Evolutionary conservation across 2,113 vertebrate species (phyloP).

Genomic region (Apistogramma diplotaenia): DNA sequence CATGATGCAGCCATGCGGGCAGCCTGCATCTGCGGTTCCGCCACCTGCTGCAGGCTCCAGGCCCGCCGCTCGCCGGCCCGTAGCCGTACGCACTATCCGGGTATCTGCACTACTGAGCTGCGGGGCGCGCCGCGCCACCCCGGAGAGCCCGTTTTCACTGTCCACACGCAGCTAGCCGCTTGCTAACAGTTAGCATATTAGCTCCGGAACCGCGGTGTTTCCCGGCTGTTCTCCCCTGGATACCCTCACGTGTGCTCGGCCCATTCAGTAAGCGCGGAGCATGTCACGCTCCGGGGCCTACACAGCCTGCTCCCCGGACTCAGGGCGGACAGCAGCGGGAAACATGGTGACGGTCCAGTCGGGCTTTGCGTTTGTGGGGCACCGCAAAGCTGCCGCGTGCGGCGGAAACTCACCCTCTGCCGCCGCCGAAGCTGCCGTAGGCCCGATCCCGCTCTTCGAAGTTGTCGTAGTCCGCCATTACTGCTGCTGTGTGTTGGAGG

Average conservation of each 20-base stretch:
- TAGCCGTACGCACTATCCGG: rapidly evolving
- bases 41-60: slow-evolving; percentile 4
- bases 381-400: background rate
- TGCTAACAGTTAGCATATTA: slow-evolving; percentile 29
- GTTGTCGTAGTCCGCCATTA: slow-evolving; percentile 95
- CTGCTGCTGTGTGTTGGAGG: slow-evolving; percentile 85
- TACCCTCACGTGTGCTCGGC: slow-evolving; percentile 22
- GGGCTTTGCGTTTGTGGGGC: background rate
- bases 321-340: background rate
- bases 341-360: background rate
- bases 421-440: slow-evolving; percentile 93
- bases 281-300: background rate
- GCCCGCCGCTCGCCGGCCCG: background rate
- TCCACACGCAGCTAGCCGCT: background rate
- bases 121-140: background rate
- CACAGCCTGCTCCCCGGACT: background rate
- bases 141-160: background rate
- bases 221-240: slow-evolving; percentile 1
- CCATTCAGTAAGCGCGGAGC: background rate
- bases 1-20: slow-evolving; percentile 66
- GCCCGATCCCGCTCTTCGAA: slow-evolving; percentile 90
- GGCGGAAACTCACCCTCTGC: slow-evolving; percentile 84
- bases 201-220: slow-evolving; percentile 49
- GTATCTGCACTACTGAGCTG: background rate
- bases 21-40: slow-evolving; percentile 21